phyloP scores from a whole-genome alignment of 1,140 invertebrate species.

The Cardiocondyla obscurior region DNA sequence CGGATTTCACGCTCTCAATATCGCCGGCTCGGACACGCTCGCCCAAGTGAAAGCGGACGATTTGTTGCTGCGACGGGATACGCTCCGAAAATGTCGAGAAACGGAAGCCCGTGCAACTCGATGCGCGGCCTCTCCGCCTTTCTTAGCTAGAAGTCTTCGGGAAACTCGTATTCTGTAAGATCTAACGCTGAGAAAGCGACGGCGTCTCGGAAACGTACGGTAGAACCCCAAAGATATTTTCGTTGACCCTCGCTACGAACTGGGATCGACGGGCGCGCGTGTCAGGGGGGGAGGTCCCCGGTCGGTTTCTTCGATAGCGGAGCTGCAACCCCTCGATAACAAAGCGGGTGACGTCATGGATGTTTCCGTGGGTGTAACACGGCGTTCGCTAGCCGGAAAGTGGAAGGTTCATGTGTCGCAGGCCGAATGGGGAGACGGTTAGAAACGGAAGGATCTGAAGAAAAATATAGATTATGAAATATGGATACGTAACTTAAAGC shows the following conservation, averaged over 20 bases:
- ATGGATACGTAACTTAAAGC: too few relatives aligned
- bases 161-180: too few relatives aligned
- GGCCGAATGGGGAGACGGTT: background rate
- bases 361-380: background rate
- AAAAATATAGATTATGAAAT: background rate
- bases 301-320: slow-evolving; percentile 50
- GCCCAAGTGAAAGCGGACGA: slow-evolving; percentile 26
- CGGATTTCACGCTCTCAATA: slow-evolving; percentile 48
- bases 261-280: slow-evolving; percentile 45
- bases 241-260: slow-evolving; percentile 41
- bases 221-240: slow-evolving; percentile 50
- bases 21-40: slow-evolving; percentile 19
- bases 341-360: slow-evolving; percentile 61
- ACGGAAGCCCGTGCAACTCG: too few relatives aligned
- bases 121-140: too few relatives aligned
- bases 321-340: slow-evolving; percentile 44
- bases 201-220: background rate
- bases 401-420: background rate
- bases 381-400: background rate
- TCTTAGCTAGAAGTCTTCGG: too few relatives aligned
- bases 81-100: background rate
- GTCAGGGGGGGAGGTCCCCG: slow-evolving; percentile 46
- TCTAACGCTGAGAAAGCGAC: background rate
- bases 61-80: slow-evolving; percentile 19
- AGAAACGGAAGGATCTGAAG: background rate